phyloP scores from a whole-genome alignment of 2,888 invertebrate genomes.

The Pseudococcus viburni region DNA sequence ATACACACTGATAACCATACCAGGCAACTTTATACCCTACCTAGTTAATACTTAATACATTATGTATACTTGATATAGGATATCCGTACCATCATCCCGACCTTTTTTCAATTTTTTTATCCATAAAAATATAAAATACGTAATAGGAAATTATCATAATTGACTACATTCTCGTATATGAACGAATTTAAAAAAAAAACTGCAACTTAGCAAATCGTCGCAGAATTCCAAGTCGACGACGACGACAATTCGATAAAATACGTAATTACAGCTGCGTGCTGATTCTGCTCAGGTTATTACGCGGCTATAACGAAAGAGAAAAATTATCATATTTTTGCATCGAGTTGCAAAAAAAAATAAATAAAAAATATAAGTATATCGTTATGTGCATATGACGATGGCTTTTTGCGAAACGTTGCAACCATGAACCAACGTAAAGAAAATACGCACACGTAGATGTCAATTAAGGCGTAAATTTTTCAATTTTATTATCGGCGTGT shows the following conservation, averaged over 20 bases:
- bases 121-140: background rate
- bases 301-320: background rate
- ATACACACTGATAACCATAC: slow-evolving; percentile 30
- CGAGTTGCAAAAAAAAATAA: slow-evolving; percentile 12
- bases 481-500: slow-evolving; percentile 5
- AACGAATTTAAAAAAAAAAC: background rate
- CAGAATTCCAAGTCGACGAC: background rate
- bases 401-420: slow-evolving; percentile 26
- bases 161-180: no score
- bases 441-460: slow-evolving; percentile 17
- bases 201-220: background rate
- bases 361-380: background rate
- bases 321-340: slow-evolving; percentile 46
- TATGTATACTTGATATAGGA: background rate
- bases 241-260: background rate
- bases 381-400: slow-evolving; percentile 5
- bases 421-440: slow-evolving; percentile 7
- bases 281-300: background rate
- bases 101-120: background rate
- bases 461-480: slow-evolving; percentile 40
- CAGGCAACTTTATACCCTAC: background rate
- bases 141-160: background rate
- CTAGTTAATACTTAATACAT: background rate
- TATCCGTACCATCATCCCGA: background rate
- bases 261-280: slow-evolving; percentile 15